These are phyloP conservation scores for Drosophila differens DNA, from an alignment of 2,888 invertebrate genomes.

Conservation along the genomic window DNA sequence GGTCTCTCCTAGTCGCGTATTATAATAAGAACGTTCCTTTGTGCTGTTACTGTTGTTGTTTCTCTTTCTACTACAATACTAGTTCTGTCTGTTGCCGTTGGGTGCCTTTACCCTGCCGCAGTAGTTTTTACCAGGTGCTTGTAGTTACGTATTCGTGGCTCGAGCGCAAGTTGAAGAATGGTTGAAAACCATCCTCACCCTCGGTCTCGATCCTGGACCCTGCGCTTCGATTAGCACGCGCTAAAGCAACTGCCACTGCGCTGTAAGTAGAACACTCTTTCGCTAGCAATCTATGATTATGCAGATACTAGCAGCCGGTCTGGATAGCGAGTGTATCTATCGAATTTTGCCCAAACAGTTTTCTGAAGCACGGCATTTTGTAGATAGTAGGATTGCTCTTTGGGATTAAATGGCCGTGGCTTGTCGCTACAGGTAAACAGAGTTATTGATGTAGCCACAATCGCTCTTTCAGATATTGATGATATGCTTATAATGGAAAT, in stretches of 20 bases:
- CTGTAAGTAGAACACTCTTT: constrained; percentile 22
- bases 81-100: constrained; percentile 11
- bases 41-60: constrained; percentile 3
- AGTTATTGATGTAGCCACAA: constrained; percentile 19
- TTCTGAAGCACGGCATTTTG: constrained; percentile 3
- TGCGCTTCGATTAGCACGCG: constrained; percentile 23
- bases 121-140: constrained; percentile 32
- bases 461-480: constrained; percentile 54
- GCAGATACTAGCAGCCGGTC: constrained; percentile 8
- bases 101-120: constrained; percentile 4
- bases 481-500: constrained; percentile 84
- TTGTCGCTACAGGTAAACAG: constrained; percentile 6
- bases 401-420: constrained; percentile 1
- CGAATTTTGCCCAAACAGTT: not conserved
- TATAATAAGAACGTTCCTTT: not conserved
- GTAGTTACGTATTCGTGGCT: constrained; percentile 34
- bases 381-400: constrained; percentile 14
- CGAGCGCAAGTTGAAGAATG: constrained; percentile 1
- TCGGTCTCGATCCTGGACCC: constrained; percentile 3
- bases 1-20: constrained; percentile 10
- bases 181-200: not conserved
- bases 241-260: constrained; percentile 2
- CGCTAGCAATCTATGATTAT: constrained; percentile 54
- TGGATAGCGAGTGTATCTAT: constrained; percentile 11
- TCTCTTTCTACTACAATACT: constrained; percentile 18